Evolutionary conservation across 2,797 vertebrate genomes (phyloP), one percentile per base, ranked within the genome.

Genomic region (Cygnus olor): DNA sequence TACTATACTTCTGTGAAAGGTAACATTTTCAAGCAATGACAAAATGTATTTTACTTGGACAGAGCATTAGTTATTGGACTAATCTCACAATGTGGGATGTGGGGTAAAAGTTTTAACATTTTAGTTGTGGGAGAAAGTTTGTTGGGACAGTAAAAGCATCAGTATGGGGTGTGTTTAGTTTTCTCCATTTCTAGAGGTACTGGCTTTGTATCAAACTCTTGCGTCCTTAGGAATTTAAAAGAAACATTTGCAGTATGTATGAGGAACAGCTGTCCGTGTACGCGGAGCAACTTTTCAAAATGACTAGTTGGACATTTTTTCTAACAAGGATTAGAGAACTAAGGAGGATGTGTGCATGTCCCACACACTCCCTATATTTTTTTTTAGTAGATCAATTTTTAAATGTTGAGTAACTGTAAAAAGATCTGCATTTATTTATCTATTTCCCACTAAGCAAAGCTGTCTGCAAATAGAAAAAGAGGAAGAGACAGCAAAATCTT

Each of bases 41-140:
- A 98, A 98, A 99, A 99, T 99, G 98, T 99, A 98, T 99, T 99
- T 99, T 98, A 97, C 97, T 99, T 99, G 99, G 99, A 99, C 93
- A 93, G 90, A 95, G 97, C 97, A 92, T 98, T 97, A 97, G 97
- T 97, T 98, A 98, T 98, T 98, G 98, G 98, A 98, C 98, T 98
- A 98, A 98, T 98, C 98, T 97, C 98, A 98, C 98, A 97, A 98
- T 98, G 98, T 97, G 98, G 97, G 98, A 98, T 98, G 98, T 96
- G 98, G 98, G 98, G 98, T 97, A 97, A 98, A 97, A 97, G 97
- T 98, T 98, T 98, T 97, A 98, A 98, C 97, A 71, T 98, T 98
- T 97, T 92, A 97, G 97, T 98, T 98, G 98, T 98, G 98, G 97
- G 97, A 98, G 98, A 98, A 98, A 98, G 98, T 98, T 98, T 98